A percentile compares a stretch with the other conserved stretches of the same genome.
These are phyloP conservation scores for Yasuhikotakia modesta DNA, from an alignment of 2,797 vertebrate species.

Conservation along the genomic window DNA sequence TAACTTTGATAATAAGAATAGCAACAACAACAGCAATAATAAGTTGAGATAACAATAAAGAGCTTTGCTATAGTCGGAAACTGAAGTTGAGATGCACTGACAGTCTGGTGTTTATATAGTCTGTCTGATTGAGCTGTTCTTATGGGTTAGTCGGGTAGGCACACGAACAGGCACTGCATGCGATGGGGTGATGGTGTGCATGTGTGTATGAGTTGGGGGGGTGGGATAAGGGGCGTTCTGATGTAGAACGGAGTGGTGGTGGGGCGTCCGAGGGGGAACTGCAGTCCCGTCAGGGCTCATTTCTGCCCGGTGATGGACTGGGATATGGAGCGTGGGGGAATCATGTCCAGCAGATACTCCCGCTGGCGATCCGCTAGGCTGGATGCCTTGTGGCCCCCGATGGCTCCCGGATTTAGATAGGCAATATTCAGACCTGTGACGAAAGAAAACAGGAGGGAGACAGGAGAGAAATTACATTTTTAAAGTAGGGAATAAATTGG, in stretches of 20 bases:
- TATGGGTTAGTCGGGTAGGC: constrained; percentile 83
- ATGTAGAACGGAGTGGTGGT: constrained; percentile 59
- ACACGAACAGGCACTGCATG: constrained; percentile 94
- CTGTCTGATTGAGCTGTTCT: constrained; percentile 76
- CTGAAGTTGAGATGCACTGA: constrained; percentile 73
- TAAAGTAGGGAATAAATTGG: constrained; percentile 12
- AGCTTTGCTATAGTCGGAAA: constrained; percentile 74
- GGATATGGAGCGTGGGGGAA: constrained; percentile 87
- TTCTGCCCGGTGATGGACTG: constrained; percentile 96
- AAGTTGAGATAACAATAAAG: constrained; percentile 63
- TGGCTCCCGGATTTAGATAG: constrained; percentile 83
- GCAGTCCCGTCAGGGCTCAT: constrained; percentile 65
- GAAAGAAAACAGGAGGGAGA: constrained; percentile 14
- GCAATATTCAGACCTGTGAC: constrained; percentile 82
- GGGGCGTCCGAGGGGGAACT: constrained; percentile 63
- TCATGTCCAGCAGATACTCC: constrained; percentile 89
- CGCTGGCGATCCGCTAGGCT: constrained; percentile 86
- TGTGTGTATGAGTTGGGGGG: constrained; percentile 56
- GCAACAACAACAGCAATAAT: constrained; percentile 60
- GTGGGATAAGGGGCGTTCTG: constrained; percentile 43
- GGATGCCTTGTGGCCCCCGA: constrained; percentile 83
- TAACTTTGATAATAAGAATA: constrained; percentile 60
- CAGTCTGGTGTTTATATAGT: constrained; percentile 74
- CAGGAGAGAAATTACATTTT: background rate
- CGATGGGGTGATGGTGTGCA: constrained; percentile 72